Conservation (phyloP, 2,888 invertebrate species). For the Diplolepis rosae region DNA sequence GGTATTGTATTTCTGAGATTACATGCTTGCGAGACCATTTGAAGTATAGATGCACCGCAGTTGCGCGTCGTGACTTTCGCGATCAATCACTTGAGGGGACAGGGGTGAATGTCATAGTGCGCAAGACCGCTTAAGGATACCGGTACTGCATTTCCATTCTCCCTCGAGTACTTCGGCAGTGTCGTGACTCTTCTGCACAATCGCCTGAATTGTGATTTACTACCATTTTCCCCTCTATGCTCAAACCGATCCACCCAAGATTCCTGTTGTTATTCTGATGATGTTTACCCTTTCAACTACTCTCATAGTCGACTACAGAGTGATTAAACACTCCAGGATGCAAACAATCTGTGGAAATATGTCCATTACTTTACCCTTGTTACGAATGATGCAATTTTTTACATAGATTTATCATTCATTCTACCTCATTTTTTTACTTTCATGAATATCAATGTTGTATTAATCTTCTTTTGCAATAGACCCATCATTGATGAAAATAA, state of each 20-base stretch:
- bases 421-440: not conserved
- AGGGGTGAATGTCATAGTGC: conserved; percentile 53
- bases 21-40: conserved; percentile 47
- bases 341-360: conserved; percentile 3
- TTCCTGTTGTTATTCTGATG: conserved; percentile 3
- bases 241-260: not conserved
- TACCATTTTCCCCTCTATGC: conserved; percentile 46
- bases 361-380: not conserved
- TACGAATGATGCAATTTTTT: not conserved
- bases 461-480: conserved; percentile 2
- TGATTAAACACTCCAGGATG: conserved; percentile 6
- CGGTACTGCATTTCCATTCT: conserved; percentile 42
- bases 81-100: conserved; percentile 58
- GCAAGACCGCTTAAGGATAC: conserved; percentile 58
- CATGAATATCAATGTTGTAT: conserved; percentile 1
- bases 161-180: conserved; percentile 46
- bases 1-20: conserved; percentile 30
- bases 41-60: conserved; percentile 51
- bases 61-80: conserved; percentile 53
- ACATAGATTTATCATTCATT: conserved; percentile 1
- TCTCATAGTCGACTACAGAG: not conserved
- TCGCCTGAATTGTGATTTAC: conserved; percentile 53
- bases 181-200: conserved; percentile 54
- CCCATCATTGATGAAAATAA: not conserved
- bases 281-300: conserved; percentile 12